Base-by-base conservation (phyloP, 2,797 vertebrate species). In the Pyrocephalus nanus region DNA sequence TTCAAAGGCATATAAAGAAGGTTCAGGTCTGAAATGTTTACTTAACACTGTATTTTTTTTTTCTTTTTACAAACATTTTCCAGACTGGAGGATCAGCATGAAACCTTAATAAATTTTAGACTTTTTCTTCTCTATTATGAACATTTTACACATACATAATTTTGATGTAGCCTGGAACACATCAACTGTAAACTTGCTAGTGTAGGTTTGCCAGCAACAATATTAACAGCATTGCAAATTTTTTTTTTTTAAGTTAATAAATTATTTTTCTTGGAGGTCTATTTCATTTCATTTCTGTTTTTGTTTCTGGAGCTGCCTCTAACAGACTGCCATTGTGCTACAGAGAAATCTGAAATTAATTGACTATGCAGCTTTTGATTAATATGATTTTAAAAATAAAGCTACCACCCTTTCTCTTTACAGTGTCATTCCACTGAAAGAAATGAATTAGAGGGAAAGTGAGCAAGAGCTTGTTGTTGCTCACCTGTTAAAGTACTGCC, bases 1-100 rank as follows among this genome's bases (percentile, higher is more conserved):
- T 98, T 98, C 98, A 98, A 98, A 98, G 96, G 97, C 97, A 97
- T 97, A 97, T 97, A 94, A 97, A 96, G 91, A 97, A 98, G 95
- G 88, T 94, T 97, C 96, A 94, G 94, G 94, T 95, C 93, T 97
- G 98, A 97, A 97, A 96, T 98, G 97, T 98, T 98, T 98, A 97
- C 96, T 97, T 96, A 97, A 98, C 97, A 95, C 53, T 94, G 92
- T 76, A 65, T 90, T 97, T 97, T 76, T 91, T 54, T 96, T 94
- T 82, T 78, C 32, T 92, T 96, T 96, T 97, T 93, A 96, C 94
- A 98, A 98, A 98, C 95, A 97, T 97, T 97, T 98, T 92, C 92
- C 96, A 96, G 97, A 91, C 93, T 94, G 69, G 78, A 92, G 82
- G 75, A 97, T 97, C 94, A 97, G 87, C 83, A 88, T 95, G 96